These are phyloP conservation scores for Tetragonisca angustula DNA, from an alignment of 2,888 invertebrate genomes.

Conservation along the genomic window DNA sequence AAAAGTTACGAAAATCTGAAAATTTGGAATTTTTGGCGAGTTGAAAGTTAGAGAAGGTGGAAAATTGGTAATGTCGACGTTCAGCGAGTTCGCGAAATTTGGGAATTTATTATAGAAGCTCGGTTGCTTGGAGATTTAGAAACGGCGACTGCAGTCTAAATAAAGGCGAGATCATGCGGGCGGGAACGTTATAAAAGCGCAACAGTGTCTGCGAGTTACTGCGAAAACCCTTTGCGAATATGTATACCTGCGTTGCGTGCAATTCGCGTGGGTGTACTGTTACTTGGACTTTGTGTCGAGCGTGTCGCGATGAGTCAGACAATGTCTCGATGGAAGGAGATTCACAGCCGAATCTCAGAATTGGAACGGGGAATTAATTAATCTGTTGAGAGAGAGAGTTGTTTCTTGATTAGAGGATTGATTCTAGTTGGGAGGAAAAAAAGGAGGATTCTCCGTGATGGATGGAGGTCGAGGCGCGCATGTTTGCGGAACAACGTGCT, in stretches of 20 bases:
- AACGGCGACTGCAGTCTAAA: conserved; percentile 19
- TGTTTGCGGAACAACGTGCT: neutral
- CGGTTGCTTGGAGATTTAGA: too few species aligned
- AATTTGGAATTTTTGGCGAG: too few species aligned
- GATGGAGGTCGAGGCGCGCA: neutral
- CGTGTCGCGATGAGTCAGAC: conserved; percentile 49
- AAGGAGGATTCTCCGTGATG: neutral
- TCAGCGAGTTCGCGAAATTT: too few species aligned
- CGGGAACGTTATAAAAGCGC: conserved; percentile 40
- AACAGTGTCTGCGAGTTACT: neutral
- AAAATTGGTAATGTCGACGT: too few species aligned
- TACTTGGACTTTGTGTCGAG: conserved; percentile 39
- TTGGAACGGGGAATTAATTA: conserved; percentile 4
- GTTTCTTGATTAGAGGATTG: conserved; percentile 9
- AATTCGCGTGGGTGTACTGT: conserved; percentile 44
- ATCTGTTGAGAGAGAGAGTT: neutral
- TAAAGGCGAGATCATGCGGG: conserved; percentile 43
- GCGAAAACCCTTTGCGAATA: conserved; percentile 45
- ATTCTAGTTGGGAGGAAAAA: neutral
- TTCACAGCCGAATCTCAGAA: neutral
- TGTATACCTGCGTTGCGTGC: conserved; percentile 41
- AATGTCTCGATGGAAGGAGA: neutral
- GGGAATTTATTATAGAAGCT: too few species aligned
- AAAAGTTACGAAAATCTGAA: too few species aligned
- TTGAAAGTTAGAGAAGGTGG: too few species aligned